These are phyloP conservation scores for Dryocosmus kuriphilus DNA, from an alignment of 2,888 invertebrate species.

Conservation along the genomic window DNA sequence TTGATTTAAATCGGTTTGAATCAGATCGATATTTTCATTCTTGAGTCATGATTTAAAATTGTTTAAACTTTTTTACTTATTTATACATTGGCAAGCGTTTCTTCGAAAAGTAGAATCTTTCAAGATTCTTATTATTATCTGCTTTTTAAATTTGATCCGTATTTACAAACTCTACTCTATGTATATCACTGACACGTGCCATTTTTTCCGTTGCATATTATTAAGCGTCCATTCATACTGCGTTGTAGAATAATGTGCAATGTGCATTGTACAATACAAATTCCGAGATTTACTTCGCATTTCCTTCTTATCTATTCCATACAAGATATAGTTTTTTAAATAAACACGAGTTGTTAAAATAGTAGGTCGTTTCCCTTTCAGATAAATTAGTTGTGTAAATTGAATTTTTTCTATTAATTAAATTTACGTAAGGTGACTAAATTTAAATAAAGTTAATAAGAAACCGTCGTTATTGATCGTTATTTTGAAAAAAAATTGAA, in stretches of 20 bases:
- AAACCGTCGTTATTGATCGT: too few species aligned
- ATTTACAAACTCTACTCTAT: background rate
- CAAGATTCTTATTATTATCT: background rate
- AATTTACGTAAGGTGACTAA: too few species aligned
- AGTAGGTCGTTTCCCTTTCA: too few species aligned
- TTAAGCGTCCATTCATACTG: conserved; percentile 15
- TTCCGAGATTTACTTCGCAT: conserved; percentile 30
- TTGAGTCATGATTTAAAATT: background rate
- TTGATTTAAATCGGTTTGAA: background rate
- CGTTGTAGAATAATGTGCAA: background rate
- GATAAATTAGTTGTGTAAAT: background rate
- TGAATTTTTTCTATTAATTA: background rate
- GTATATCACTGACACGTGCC: background rate
- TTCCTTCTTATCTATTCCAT: background rate
- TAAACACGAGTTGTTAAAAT: background rate
- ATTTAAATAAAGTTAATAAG: too few species aligned
- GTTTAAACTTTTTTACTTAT: background rate
- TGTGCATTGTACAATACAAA: conserved; percentile 11
- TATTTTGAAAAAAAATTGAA: too few species aligned
- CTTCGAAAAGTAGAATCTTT: background rate
- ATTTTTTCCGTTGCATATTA: background rate
- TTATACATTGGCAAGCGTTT: background rate
- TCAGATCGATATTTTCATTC: background rate
- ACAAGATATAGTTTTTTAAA: background rate
- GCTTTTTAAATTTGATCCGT: background rate